Evolutionary conservation across 2,888 invertebrate genomes (phyloP).

Genomic region (Thumatha senex): DNA sequence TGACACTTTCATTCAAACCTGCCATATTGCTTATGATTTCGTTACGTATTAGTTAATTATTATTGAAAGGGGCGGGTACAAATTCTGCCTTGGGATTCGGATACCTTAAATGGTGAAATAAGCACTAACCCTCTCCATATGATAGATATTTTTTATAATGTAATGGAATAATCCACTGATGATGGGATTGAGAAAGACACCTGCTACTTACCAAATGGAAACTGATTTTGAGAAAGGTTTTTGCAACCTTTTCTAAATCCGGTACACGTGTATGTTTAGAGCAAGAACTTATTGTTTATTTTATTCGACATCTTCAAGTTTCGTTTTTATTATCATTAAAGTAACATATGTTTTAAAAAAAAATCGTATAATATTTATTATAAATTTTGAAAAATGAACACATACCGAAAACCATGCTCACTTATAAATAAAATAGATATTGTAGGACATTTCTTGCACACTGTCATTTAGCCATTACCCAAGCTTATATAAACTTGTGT

Average conservation of each 20-base stretch:
- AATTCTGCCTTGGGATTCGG: constrained; percentile 25
- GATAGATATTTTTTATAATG: constrained; percentile 64
- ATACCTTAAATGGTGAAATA: constrained; percentile 54
- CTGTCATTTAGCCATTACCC: no score
- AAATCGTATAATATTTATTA: no score
- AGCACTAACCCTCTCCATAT: constrained; percentile 49
- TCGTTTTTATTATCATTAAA: background rate
- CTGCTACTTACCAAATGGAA: constrained; percentile 70
- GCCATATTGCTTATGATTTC: no score
- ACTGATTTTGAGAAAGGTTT: constrained; percentile 50
- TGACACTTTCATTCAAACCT: no score
- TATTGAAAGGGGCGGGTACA: constrained; percentile 39
- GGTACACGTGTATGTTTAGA: constrained; percentile 16
- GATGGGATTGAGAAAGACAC: constrained; percentile 72
- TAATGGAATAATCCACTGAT: constrained; percentile 73
- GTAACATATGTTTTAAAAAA: no score
- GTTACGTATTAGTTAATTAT: no score
- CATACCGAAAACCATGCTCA: no score
- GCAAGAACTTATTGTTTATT: constrained; percentile 25
- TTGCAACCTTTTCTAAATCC: constrained; percentile 37
- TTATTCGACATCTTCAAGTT: constrained; percentile 22
- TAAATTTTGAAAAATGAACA: no score
- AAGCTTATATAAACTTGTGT: no score
- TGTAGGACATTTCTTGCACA: no score
- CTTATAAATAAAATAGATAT: no score